Conservation (phyloP, 64 coral and sea anemone species). For the Orbicella faveolata region DNA sequence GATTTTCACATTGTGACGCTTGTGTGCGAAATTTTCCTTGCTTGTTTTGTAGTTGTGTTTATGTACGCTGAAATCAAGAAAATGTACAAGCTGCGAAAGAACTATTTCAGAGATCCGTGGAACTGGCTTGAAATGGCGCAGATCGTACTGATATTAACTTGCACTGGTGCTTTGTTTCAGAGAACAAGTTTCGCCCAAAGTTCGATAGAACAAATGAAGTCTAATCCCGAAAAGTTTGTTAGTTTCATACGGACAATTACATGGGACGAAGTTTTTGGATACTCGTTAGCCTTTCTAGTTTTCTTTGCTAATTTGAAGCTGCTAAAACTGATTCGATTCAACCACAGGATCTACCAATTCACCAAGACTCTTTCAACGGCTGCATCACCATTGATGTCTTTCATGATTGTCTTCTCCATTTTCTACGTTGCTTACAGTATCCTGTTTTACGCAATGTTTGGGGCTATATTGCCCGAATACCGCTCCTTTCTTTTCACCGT, state of each 20-base stretch:
- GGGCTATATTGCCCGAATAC: conserved; percentile 59
- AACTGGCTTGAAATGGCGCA: conserved; percentile 68
- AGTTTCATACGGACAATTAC: conserved; percentile 65
- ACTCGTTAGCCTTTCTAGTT: conserved; percentile 68
- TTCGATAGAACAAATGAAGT: conserved; percentile 59
- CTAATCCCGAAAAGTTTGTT: conserved; percentile 58
- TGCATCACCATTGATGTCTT: conserved; percentile 65
- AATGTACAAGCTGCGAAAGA: conserved; percentile 47
- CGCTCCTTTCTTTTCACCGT: conserved; percentile 66
- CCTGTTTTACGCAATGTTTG: conserved; percentile 75
- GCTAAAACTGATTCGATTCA: conserved; percentile 80
- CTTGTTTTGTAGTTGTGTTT: conserved; percentile 57
- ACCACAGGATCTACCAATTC: conserved; percentile 78
- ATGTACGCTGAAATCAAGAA: conserved; percentile 77
- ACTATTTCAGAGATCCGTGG: conserved; percentile 80
- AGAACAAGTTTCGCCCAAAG: conserved; percentile 59
- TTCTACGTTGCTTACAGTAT: conserved; percentile 74
- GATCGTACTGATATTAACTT: conserved; percentile 59
- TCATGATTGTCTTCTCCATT: conserved; percentile 78
- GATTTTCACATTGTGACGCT: conserved; percentile 39
- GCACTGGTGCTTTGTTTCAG: conserved; percentile 62
- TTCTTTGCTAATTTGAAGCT: conserved; percentile 90
- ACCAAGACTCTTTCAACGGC: conserved; percentile 69
- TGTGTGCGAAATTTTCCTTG: conserved; percentile 73
- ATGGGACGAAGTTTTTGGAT: conserved; percentile 81